These are phyloP conservation scores for Nesidiocoris tenuis DNA, from an alignment of 2,888 invertebrate genomes.

Conservation along the genomic window DNA sequence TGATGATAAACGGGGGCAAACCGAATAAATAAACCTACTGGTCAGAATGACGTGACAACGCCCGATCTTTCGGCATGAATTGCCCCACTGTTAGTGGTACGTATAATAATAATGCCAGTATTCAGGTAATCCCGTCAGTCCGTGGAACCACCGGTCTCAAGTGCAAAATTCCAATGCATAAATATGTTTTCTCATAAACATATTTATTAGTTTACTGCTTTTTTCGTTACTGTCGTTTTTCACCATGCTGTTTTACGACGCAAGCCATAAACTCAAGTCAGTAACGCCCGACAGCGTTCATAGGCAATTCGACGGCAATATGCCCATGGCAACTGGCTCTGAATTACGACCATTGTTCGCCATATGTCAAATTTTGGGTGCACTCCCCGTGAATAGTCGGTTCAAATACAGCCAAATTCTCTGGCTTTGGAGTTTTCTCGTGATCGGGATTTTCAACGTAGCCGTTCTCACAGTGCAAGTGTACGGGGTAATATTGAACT, in stretches of 20 bases:
- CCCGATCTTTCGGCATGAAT: too few relatives aligned
- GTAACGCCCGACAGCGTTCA: not conserved
- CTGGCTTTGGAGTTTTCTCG: constrained; percentile 1
- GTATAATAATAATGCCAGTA: too few relatives aligned
- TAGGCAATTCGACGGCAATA: not conserved
- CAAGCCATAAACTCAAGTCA: not conserved
- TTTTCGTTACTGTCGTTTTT: too few relatives aligned
- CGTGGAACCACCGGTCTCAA: too few relatives aligned
- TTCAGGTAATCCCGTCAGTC: too few relatives aligned
- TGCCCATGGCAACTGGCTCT: constrained; percentile 10
- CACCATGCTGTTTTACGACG: not conserved
- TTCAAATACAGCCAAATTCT: not conserved
- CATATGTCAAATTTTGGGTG: constrained; percentile 23
- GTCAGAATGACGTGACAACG: too few relatives aligned
- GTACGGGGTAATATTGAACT: not conserved
- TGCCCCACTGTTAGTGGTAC: too few relatives aligned
- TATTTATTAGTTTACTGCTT: too few relatives aligned
- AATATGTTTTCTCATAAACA: too few relatives aligned
- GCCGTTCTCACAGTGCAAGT: constrained; percentile 13
- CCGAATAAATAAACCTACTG: too few relatives aligned
- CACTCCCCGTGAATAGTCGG: constrained; percentile 3
- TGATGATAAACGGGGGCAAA: too few relatives aligned
- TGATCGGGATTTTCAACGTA: constrained; percentile 18
- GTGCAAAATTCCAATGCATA: too few relatives aligned
- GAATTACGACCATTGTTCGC: constrained; percentile 18